Evolutionary conservation across 2,888 invertebrate species (phyloP).

Genomic region (Oscheius sp.): DNA sequence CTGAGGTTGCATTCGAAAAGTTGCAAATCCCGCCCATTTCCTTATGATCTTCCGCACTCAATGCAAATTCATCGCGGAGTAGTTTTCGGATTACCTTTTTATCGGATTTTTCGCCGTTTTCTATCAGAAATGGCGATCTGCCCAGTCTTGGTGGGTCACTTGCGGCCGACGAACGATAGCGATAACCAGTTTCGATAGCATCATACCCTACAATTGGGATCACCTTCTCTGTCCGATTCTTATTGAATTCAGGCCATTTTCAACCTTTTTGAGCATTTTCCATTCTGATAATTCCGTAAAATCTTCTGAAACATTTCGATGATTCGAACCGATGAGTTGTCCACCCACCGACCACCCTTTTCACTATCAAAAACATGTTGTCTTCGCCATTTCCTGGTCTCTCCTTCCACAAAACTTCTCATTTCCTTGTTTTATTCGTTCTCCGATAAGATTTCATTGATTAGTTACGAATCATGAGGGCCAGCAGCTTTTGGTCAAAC

Average conservation of each 20-base stretch:
- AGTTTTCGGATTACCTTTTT: not conserved
- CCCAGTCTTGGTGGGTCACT: conserved; percentile 7
- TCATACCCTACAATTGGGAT: not conserved
- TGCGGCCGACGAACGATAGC: conserved; percentile 18
- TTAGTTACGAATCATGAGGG: no score
- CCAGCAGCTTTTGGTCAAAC: no score
- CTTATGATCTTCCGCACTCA: not conserved
- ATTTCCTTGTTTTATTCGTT: not conserved
- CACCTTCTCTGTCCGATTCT: not conserved
- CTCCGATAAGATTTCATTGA: no score
- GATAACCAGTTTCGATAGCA: conserved; percentile 20
- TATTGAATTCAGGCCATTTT: no score
- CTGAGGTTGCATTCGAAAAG: no score
- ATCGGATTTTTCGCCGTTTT: not conserved
- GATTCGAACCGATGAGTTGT: no score
- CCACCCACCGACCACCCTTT: no score
- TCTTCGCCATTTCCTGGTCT: not conserved
- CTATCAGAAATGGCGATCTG: conserved; percentile 17
- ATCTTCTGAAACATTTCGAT: no score
- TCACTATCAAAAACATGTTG: no score
- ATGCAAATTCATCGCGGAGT: not conserved
- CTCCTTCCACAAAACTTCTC: not conserved
- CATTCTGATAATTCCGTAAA: no score
- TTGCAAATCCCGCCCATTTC: not conserved
- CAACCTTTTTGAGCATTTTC: no score